Percentiles rank a stretch among this genome's conserved stretches.
These are phyloP conservation scores for Hemicentrotus pulcherrimus DNA, from an alignment of 35 echinoderm and acorn worm species.

Conservation along the genomic window DNA sequence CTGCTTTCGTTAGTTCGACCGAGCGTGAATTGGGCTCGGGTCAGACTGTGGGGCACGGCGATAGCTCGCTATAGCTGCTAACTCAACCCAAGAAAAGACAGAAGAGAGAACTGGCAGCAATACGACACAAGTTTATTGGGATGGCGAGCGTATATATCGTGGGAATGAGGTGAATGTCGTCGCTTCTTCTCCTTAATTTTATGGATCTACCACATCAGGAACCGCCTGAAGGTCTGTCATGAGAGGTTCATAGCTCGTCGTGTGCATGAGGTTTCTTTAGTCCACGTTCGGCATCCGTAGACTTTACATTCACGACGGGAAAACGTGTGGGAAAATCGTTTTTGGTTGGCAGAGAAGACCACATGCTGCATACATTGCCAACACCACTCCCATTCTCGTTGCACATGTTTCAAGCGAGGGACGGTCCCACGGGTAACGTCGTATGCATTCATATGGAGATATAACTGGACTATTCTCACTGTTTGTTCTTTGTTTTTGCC, in stretches of 20 bases:
- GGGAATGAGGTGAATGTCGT: slow-evolving; percentile 21
- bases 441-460: not conserved
- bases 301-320: not conserved
- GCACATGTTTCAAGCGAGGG: not conserved
- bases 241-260: not conserved
- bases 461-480: not conserved
- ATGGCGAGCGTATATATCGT: slow-evolving; percentile 28
- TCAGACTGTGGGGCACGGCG: slow-evolving; percentile 25
- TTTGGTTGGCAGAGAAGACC: not conserved
- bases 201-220: not conserved
- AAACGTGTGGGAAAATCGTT: slow-evolving; percentile 23
- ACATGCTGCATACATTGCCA: not conserved
- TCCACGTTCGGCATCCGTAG: not conserved
- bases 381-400: slow-evolving; percentile 17
- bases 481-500: not conserved
- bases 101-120: not conserved
- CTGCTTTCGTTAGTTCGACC: slow-evolving; percentile 45
- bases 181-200: not conserved
- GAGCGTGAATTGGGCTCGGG: slow-evolving; percentile 33
- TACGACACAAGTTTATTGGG: slow-evolving; percentile 35
- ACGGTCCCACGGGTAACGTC: not conserved
- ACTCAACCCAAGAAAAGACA: not conserved
- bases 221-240: slow-evolving; percentile 3
- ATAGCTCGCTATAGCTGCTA: not conserved
- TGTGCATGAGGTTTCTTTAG: not conserved